Evolutionary conservation across 2,113 vertebrate genomes (phyloP).

Genomic region (Corythornis madagascariensis): DNA sequence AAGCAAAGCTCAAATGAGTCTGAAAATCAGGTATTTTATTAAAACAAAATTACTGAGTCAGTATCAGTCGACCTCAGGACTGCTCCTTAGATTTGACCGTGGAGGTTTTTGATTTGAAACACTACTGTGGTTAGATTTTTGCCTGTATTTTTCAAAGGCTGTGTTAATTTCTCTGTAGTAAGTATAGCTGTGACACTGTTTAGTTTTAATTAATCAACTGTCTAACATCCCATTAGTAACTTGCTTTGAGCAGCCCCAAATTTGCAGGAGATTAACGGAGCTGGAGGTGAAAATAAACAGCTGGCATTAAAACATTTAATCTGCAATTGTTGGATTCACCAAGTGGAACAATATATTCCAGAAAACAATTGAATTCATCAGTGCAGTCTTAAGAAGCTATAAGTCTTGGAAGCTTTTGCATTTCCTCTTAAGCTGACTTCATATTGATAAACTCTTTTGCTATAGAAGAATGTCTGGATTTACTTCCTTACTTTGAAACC

Average conservation of each 20-base stretch:
- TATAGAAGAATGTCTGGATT: neutral
- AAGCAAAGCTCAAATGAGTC: neutral
- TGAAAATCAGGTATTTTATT: neutral
- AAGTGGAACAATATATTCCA: slow-evolving; percentile 52
- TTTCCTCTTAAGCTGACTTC: slow-evolving; percentile 1
- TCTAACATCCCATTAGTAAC: slow-evolving; percentile 68
- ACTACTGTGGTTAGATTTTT: neutral
- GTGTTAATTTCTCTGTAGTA: slow-evolving; percentile 25
- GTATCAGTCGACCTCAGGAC: neutral
- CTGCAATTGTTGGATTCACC: slow-evolving; percentile 32
- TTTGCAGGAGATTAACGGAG: slow-evolving; percentile 71
- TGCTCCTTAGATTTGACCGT: neutral
- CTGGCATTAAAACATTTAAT: slow-evolving; percentile 65
- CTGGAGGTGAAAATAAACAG: slow-evolving; percentile 69
- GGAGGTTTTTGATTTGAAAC: neutral
- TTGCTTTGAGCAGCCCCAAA: slow-evolving; percentile 64
- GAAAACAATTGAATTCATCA: slow-evolving; percentile 29
- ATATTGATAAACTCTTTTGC: neutral
- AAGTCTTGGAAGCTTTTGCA: slow-evolving; percentile 6
- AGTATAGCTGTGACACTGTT: slow-evolving; percentile 50
- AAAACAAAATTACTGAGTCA: neutral
- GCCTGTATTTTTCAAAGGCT: slow-evolving; percentile 6
- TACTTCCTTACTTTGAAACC: neutral
- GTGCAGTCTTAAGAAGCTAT: neutral
- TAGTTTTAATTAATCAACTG: slow-evolving; percentile 62